Evolutionary conservation across 2,888 invertebrate species (phyloP).

Genomic region (Amblyteles armatorius): DNA sequence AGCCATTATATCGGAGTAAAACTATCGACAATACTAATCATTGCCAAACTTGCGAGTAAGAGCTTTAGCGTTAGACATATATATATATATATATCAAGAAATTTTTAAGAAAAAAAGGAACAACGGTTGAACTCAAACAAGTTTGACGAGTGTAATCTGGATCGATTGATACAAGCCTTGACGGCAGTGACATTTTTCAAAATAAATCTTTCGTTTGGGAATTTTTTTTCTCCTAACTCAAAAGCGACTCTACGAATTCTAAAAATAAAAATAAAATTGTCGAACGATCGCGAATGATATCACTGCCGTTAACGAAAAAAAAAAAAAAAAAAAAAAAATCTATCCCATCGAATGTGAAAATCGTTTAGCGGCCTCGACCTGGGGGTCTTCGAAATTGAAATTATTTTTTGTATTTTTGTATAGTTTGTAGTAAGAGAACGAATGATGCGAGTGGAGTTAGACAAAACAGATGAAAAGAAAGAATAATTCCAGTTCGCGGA

Average conservation of each 20-base stretch:
- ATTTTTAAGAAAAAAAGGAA: conserved; percentile 28
- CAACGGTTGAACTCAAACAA: conserved; percentile 35
- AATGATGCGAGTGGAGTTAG: not conserved
- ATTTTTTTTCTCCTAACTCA: conserved; percentile 10
- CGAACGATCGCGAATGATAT: not conserved
- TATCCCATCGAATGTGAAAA: conserved; percentile 14
- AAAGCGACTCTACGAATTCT: not conserved
- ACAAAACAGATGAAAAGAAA: conserved; percentile 45
- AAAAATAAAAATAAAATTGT: not conserved
- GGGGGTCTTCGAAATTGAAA: conserved; percentile 70
- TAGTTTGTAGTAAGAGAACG: conserved; percentile 78
- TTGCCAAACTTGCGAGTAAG: conserved; percentile 76
- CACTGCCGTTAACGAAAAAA: conserved; percentile 25
- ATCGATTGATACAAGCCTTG: conserved; percentile 6
- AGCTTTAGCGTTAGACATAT: conserved; percentile 67
- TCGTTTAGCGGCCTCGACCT: conserved; percentile 20
- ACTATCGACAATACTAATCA: conserved; percentile 80
- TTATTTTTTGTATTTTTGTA: conserved; percentile 84
- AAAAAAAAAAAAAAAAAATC: conserved; percentile 2
- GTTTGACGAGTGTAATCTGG: not conserved
- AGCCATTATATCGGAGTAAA: conserved; percentile 56
- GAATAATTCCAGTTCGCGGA: conserved; percentile 43
- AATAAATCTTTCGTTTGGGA: not conserved
- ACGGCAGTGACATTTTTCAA: conserved; percentile 23
- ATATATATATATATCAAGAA: conserved; percentile 7